Percentiles rank a stretch among this genome's conserved stretches.
Conservation (phyloP, 2,888 invertebrate species). For the Cyrtodaria siliqua region DNA sequence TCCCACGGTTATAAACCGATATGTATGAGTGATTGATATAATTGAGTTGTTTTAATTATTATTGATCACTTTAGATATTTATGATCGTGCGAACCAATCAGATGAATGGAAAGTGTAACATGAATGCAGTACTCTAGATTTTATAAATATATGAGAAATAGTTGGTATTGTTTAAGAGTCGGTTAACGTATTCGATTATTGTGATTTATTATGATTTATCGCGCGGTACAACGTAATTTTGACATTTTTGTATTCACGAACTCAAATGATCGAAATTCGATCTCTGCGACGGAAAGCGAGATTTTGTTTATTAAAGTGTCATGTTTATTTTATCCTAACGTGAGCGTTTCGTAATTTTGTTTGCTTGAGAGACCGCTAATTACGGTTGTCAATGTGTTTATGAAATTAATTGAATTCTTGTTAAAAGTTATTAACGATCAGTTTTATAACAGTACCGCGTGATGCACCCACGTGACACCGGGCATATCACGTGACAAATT, state of each 20-base stretch:
- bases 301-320: conserved; percentile 43
- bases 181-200: conserved; percentile 13
- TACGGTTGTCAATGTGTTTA: conserved; percentile 21
- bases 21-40: background rate
- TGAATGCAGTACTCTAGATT: conserved; percentile 1
- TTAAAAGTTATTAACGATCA: background rate
- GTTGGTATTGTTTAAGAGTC: conserved; percentile 4
- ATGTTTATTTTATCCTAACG: conserved; percentile 25
- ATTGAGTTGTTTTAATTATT: conserved; percentile 19
- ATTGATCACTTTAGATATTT: conserved; percentile 11
- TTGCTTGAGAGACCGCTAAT: conserved; percentile 17
- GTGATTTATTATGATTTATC: conserved; percentile 30
- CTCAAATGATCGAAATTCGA: conserved; percentile 30
- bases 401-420: conserved; percentile 12
- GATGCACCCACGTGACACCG: conserved; percentile 1
- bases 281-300: conserved; percentile 26
- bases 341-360: conserved; percentile 12
- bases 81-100: conserved; percentile 7
- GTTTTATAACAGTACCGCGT: background rate
- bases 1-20: too few relatives aligned
- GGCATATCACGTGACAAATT: background rate
- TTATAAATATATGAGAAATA: conserved; percentile 1
- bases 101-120: background rate
- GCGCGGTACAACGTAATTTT: conserved; percentile 20
- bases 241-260: conserved; percentile 46